Conservation (phyloP, 2,888 invertebrate species). For the Merodon equestris region DNA sequence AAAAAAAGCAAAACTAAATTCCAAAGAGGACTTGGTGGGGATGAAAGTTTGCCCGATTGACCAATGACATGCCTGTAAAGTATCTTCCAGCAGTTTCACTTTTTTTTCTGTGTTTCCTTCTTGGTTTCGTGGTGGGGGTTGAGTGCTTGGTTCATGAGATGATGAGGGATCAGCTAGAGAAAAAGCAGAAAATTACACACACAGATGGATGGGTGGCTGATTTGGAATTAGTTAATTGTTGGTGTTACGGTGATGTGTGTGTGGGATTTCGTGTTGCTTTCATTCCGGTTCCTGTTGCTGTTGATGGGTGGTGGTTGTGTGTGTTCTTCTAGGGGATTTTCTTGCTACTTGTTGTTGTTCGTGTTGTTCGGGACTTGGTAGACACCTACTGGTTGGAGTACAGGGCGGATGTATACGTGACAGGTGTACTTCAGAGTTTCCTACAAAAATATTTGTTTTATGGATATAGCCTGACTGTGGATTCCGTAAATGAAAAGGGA, state of each 20-base stretch:
- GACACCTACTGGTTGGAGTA: too few species aligned
- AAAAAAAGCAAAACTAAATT: too few species aligned
- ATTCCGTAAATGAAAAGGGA: too few species aligned
- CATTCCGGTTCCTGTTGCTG: too few species aligned
- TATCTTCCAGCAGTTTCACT: conserved; percentile 31
- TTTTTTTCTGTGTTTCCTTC: background rate
- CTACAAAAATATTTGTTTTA: background rate
- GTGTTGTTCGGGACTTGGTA: background rate
- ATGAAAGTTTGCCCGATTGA: conserved; percentile 64
- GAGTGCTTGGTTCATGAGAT: too few species aligned
- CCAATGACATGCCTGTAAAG: conserved; percentile 58
- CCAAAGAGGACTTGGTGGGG: conserved; percentile 43
- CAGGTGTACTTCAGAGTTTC: conserved; percentile 9
- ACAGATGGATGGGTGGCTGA: conserved; percentile 35
- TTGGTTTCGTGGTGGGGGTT: too few species aligned
- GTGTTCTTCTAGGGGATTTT: background rate
- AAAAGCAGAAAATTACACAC: conserved; percentile 33
- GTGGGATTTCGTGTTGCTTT: background rate
- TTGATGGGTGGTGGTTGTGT: too few species aligned
- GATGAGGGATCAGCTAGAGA: conserved; percentile 21
- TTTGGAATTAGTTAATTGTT: conserved; percentile 53
- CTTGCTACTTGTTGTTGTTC: conserved; percentile 15
- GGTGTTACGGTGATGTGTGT: conserved; percentile 17
- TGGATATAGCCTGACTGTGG: too few species aligned
- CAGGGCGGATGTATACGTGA: conserved; percentile 5